phyloP scores from a whole-genome alignment of 2,113 vertebrate species.

The Bubo scandiacus region DNA sequence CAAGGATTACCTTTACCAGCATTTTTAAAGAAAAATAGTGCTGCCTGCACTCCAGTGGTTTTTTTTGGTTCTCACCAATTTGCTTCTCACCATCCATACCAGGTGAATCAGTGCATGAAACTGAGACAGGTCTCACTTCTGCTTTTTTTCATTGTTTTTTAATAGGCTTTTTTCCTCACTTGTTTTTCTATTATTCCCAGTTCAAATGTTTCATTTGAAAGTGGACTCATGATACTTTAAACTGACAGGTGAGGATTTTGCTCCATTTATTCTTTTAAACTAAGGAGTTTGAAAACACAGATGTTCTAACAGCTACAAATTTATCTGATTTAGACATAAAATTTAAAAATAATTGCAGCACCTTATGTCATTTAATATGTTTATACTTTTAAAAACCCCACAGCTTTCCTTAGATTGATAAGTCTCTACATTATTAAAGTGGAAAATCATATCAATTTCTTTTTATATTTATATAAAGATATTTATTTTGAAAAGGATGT shows the following conservation, averaged over 20 bases:
- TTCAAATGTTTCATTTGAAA: slow-evolving; percentile 48
- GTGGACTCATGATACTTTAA: slow-evolving; percentile 48
- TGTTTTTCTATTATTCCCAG: neutral
- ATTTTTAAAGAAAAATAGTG: neutral
- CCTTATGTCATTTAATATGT: neutral
- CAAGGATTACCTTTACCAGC: neutral
- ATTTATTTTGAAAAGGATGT: neutral
- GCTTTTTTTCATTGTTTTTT: slow-evolving; percentile 2
- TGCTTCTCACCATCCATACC: neutral
- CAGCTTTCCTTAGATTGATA: neutral
- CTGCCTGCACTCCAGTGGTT: fast-evolving
- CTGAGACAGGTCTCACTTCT: neutral
- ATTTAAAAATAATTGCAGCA: slow-evolving; percentile 69
- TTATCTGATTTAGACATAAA: slow-evolving; percentile 49
- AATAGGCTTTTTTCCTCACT: neutral
- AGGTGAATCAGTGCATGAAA: neutral
- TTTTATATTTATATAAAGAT: slow-evolving; percentile 4
- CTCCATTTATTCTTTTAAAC: slow-evolving; percentile 35
- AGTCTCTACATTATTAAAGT: neutral
- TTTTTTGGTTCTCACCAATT: neutral
- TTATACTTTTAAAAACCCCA: neutral
- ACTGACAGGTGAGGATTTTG: slow-evolving; percentile 43
- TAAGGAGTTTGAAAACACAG: slow-evolving; percentile 43
- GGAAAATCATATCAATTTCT: neutral
- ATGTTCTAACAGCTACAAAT: slow-evolving; percentile 58